Evolutionary conservation across 2,797 vertebrate species (phyloP).

Genomic region (Oryzias sinensis): DNA sequence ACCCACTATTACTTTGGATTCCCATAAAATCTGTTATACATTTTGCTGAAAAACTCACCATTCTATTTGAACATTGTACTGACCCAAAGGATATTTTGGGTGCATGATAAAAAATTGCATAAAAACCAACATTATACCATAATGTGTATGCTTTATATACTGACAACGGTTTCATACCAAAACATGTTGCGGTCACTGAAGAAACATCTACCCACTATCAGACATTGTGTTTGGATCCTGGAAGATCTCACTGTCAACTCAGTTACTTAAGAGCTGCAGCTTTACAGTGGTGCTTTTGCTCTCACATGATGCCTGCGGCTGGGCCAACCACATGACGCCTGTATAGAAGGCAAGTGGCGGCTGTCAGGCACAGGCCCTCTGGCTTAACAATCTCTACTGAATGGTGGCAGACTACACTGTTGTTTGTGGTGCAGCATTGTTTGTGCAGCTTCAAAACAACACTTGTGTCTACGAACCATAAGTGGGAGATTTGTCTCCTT

Average conservation of each 20-base stretch:
- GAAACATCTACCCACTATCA: conserved; percentile 1
- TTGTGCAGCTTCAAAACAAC: conserved; percentile 65
- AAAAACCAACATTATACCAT: neutral
- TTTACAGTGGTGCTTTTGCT: conserved; percentile 40
- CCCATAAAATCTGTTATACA: too few species aligned
- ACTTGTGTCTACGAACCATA: conserved; percentile 68
- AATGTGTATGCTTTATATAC: conserved; percentile 2
- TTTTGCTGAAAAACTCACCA: too few species aligned
- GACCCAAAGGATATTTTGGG: neutral
- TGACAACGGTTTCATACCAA: too few species aligned
- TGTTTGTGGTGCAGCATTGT: conserved; percentile 69
- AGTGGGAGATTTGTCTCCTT: conserved; percentile 70
- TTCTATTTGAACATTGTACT: too few species aligned
- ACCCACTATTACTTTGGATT: too few species aligned
- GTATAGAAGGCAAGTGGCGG: conserved; percentile 50
- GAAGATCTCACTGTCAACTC: conserved; percentile 24
- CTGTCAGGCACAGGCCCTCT: conserved; percentile 52
- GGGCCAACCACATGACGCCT: conserved; percentile 50
- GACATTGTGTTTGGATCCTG: conserved; percentile 14
- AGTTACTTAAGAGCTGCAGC: conserved; percentile 32
- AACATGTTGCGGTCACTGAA: neutral
- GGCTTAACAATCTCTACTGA: conserved; percentile 59
- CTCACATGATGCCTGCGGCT: conserved; percentile 48
- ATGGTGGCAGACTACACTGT: conserved; percentile 61
- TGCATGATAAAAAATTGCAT: neutral